These are phyloP conservation scores for Sebastes taczanowskii DNA, from an alignment of 2,797 vertebrate species.

Conservation along the genomic window DNA sequence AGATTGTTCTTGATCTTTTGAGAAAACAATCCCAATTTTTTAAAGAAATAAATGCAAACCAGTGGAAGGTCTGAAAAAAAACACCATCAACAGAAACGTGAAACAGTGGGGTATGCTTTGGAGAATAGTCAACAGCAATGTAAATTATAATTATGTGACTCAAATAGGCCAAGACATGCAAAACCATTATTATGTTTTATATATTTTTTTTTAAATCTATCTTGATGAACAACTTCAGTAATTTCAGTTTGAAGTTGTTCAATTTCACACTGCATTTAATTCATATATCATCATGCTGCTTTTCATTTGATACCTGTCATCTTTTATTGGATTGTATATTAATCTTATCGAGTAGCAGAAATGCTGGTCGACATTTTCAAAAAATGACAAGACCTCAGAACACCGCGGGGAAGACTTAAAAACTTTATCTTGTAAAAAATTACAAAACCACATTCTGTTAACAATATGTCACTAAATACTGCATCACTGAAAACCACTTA, in stretches of 20 bases:
- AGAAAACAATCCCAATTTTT: too few species aligned
- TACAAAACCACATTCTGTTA: neutral
- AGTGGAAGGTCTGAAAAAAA: neutral
- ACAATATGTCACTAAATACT: neutral
- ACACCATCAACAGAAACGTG: neutral
- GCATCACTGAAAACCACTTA: neutral
- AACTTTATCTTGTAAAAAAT: neutral
- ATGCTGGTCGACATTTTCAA: neutral
- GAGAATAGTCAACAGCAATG: neutral
- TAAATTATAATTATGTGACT: neutral
- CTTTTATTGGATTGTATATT: slow-evolving; percentile 12
- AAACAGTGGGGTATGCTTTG: neutral
- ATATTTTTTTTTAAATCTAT: slow-evolving; percentile 2
- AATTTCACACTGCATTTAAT: slow-evolving; percentile 48
- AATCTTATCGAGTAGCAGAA: slow-evolving; percentile 1
- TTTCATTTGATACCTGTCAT: slow-evolving; percentile 28
- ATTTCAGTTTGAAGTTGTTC: slow-evolving; percentile 25
- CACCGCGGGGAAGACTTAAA: neutral
- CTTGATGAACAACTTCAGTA: slow-evolving; percentile 18
- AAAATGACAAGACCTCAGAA: neutral
- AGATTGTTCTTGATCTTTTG: too few species aligned
- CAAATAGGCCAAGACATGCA: neutral
- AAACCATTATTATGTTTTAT: neutral
- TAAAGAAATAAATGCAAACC: neutral
- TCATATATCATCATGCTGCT: slow-evolving; percentile 17